Evolutionary conservation across 2,113 vertebrate genomes (phyloP).

Genomic region (Terrapene triunguis): DNA sequence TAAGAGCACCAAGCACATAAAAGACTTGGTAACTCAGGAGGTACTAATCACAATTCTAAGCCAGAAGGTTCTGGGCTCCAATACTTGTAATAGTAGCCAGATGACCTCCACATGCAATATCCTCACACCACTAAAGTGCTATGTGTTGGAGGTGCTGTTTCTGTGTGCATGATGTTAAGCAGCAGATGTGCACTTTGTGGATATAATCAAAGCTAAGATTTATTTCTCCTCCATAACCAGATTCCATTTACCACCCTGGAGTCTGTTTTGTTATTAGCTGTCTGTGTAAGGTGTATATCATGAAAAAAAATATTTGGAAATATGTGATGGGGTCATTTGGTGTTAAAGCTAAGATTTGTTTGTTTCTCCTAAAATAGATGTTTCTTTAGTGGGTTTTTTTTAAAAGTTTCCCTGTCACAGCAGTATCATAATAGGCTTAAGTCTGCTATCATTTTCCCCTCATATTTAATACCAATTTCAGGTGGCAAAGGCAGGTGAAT

Average conservation of each 20-base stretch:
- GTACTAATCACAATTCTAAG: neutral
- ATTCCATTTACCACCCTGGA: neutral
- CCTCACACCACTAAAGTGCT: accelerated
- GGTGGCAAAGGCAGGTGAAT: slow-evolving; percentile 49
- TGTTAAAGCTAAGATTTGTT: slow-evolving; percentile 5
- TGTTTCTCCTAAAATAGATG: neutral
- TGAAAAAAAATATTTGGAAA: neutral
- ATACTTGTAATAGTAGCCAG: neutral
- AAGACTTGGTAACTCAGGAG: neutral
- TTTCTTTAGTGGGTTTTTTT: neutral
- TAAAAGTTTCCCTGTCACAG: neutral
- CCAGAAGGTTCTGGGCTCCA: neutral
- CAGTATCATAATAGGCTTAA: slow-evolving; percentile 12
- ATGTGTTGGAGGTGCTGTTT: neutral
- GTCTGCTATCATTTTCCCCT: neutral
- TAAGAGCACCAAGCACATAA: neutral
- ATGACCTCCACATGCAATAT: neutral
- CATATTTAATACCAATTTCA: slow-evolving; percentile 43
- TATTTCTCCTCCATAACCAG: neutral
- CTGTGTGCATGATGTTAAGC: neutral
- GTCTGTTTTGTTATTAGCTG: neutral
- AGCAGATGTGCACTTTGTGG: neutral
- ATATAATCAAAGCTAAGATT: neutral
- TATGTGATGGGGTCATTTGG: neutral
- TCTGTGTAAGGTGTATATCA: neutral